A percentile compares a stretch with the other conserved stretches of the same genome.
These are phyloP conservation scores for Campoplex nolae DNA, from an alignment of 2,888 invertebrate species.

Conservation along the genomic window DNA sequence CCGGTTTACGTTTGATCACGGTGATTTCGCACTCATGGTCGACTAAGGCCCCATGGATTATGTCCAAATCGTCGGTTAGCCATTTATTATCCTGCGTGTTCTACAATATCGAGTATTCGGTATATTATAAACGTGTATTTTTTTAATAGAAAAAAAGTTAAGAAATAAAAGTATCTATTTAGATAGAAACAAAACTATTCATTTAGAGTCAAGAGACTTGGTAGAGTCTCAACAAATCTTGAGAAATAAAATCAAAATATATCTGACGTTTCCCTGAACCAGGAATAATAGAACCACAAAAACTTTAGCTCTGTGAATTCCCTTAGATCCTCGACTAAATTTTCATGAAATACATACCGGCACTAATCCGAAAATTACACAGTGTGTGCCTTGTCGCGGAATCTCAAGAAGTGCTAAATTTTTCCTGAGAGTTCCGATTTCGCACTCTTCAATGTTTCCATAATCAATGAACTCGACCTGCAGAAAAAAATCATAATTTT, in stretches of 20 bases:
- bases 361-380: slow-evolving; percentile 86
- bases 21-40: slow-evolving; percentile 86
- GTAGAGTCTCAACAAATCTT: too few relatives aligned
- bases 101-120: slow-evolving; percentile 56
- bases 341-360: slow-evolving; percentile 82
- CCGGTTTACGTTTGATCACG: slow-evolving; percentile 79
- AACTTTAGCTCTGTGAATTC: too few relatives aligned
- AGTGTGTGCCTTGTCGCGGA: slow-evolving; percentile 89
- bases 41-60: slow-evolving; percentile 87
- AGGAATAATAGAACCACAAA: neutral
- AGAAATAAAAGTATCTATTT: too few relatives aligned
- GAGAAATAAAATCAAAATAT: too few relatives aligned
- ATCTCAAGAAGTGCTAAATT: slow-evolving; percentile 86
- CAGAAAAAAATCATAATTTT: neutral
- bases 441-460: slow-evolving; percentile 90
- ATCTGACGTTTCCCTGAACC: too few relatives aligned
- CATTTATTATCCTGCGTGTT: slow-evolving; percentile 82
- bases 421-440: slow-evolving; percentile 87
- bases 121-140: neutral
- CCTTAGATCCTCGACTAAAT: too few relatives aligned
- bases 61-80: slow-evolving; percentile 86
- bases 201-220: too few relatives aligned
- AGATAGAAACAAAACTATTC: too few relatives aligned
- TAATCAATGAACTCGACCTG: slow-evolving; percentile 92
- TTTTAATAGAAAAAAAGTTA: neutral